Conservation (phyloP, 2,113 vertebrate species). For the Ophiodon elongatus region DNA sequence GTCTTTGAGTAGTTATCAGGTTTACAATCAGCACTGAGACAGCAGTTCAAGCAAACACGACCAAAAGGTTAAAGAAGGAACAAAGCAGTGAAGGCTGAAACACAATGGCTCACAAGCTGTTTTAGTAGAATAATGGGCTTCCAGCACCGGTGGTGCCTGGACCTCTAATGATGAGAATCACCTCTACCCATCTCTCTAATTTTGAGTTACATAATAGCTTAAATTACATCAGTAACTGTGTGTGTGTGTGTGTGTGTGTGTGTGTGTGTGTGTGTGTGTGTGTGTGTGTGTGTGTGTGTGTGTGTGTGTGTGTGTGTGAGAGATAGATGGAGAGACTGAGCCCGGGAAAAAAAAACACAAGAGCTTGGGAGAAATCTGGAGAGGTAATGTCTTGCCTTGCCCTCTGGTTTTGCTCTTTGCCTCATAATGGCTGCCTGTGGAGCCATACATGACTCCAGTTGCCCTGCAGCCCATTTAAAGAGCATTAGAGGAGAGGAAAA, state of each 20-base stretch:
- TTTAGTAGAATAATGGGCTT: conserved; percentile 31
- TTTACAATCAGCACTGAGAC: conserved; percentile 8
- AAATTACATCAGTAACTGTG: conserved; percentile 26
- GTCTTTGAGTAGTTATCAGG: conserved; percentile 2
- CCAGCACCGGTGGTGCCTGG: conserved; percentile 8
- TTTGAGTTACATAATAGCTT: conserved; percentile 4
- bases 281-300: neutral
- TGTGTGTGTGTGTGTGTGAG: neutral
- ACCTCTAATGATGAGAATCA: conserved; percentile 33
- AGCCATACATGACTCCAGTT: conserved; percentile 53
- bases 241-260: neutral
- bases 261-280: neutral
- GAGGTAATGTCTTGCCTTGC: conserved; percentile 49
- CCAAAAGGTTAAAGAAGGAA: conserved; percentile 14
- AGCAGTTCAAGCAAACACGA: conserved; percentile 6
- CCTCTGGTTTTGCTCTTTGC: conserved; percentile 59
- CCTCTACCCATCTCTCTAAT: conserved; percentile 7
- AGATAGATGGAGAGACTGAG: neutral
- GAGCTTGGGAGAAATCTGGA: conserved; percentile 19
- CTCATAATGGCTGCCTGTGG: conserved; percentile 60
- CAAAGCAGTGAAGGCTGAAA: neutral
- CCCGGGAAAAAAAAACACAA: neutral
- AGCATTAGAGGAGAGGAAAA: conserved; percentile 67
- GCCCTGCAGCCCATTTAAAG: conserved; percentile 67
- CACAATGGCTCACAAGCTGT: neutral